Evolutionary conservation across 2,888 invertebrate genomes (phyloP).

Genomic region (Boloria selene): DNA sequence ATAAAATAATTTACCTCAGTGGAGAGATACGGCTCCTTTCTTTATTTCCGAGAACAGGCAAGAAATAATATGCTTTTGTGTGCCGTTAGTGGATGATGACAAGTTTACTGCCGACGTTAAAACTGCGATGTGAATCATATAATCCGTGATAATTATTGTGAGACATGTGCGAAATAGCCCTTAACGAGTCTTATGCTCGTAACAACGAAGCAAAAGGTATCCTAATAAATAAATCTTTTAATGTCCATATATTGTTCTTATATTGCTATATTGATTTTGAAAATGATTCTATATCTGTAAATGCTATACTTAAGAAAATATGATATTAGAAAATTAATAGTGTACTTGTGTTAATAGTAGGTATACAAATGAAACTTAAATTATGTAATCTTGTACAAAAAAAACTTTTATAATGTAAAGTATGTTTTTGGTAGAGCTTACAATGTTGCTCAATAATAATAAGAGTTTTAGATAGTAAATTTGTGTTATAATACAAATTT

Average conservation of each 20-base stretch:
- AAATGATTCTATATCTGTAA: too few relatives aligned
- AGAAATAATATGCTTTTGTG: slow-evolving; percentile 52
- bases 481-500: slow-evolving; percentile 22
- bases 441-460: not conserved
- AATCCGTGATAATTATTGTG: slow-evolving; percentile 27
- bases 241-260: too few relatives aligned
- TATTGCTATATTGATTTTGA: too few relatives aligned
- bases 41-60: slow-evolving; percentile 46
- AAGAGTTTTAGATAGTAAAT: slow-evolving; percentile 1
- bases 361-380: too few relatives aligned
- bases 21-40: slow-evolving; percentile 38
- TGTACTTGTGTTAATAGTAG: too few relatives aligned
- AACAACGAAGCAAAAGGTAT: not conserved
- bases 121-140: slow-evolving; percentile 39
- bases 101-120: slow-evolving; percentile 51
- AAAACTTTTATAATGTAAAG: too few relatives aligned
- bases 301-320: too few relatives aligned
- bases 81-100: slow-evolving; percentile 52
- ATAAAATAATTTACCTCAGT: slow-evolving; percentile 34
- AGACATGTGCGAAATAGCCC: slow-evolving; percentile 5
- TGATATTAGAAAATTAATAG: too few relatives aligned
- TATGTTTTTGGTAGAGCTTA: not conserved
- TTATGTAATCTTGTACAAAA: too few relatives aligned
- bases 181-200: not conserved
- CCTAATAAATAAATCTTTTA: not conserved